Conservation (phyloP, 2,797 vertebrate species). For the Amazonetta brasiliensis region DNA sequence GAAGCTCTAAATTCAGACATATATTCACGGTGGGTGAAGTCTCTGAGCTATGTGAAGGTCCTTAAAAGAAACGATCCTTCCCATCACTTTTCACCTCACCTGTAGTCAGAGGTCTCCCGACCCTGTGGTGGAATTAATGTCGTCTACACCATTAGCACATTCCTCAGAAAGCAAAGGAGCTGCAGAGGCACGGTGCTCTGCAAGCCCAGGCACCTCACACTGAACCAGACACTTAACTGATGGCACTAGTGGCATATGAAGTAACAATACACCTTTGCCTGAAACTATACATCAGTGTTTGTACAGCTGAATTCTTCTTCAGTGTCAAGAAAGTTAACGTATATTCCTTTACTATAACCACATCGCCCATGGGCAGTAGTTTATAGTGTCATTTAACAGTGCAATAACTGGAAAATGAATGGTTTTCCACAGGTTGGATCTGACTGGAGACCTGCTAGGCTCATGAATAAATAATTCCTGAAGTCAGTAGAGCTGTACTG, state of each 20-base stretch:
- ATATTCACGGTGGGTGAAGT: not conserved
- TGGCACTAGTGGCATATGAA: not conserved
- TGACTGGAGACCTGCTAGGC: not conserved
- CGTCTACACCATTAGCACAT: not conserved
- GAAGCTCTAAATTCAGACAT: not conserved
- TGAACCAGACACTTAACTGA: not conserved
- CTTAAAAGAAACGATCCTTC: not conserved
- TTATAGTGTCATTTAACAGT: not conserved
- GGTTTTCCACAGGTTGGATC: not conserved
- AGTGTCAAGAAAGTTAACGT: not conserved
- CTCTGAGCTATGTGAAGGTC: too few relatives aligned
- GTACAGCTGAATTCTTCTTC: not conserved
- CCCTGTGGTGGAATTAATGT: rapidly evolving
- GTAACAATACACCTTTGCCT: not conserved
- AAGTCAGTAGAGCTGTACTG: not conserved
- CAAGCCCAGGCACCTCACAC: not conserved
- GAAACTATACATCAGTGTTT: not conserved
- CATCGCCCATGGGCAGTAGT: not conserved
- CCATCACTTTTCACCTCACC: not conserved
- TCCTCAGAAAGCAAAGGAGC: not conserved
- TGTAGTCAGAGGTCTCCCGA: rapidly evolving
- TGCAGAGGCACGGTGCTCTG: not conserved
- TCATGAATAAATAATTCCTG: not conserved
- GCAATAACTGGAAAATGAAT: not conserved
- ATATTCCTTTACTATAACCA: not conserved